Percentiles rank a stretch among this genome's conserved stretches.
Conservation (phyloP, 2,888 invertebrate genomes). For the Frankliniella intonsa region DNA sequence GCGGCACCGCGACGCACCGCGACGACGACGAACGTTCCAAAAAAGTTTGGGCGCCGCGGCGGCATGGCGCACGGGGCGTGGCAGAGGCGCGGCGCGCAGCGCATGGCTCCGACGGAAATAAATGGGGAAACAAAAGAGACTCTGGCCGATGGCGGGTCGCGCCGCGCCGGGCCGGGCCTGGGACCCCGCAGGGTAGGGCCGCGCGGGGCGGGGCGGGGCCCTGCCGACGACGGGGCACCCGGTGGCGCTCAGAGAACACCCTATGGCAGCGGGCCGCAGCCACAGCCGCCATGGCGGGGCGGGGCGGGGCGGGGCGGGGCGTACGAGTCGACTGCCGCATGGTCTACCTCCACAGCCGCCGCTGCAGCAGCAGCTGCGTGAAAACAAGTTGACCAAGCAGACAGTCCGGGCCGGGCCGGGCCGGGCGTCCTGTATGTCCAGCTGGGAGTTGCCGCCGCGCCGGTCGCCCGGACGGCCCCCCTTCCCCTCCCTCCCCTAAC, state of each 20-base stretch:
- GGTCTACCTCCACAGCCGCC: neutral
- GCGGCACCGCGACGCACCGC: neutral
- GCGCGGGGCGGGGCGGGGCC: neutral
- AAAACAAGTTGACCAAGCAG: constrained; percentile 26
- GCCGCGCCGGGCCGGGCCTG: neutral
- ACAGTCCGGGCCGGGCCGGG: neutral
- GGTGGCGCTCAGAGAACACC: constrained; percentile 13
- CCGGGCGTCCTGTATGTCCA: neutral
- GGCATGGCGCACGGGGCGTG: neutral
- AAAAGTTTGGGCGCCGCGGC: neutral
- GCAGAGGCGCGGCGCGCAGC: neutral
- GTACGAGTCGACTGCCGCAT: neutral
- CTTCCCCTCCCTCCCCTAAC: no score
- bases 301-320: neutral
- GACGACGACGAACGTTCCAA: neutral
- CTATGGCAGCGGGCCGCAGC: neutral
- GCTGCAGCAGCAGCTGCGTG: constrained; percentile 21
- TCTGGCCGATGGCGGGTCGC: neutral
- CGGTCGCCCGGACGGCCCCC: no score
- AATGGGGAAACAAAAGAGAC: constrained; percentile 23
- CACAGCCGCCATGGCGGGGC: neutral
- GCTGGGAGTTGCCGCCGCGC: neutral
- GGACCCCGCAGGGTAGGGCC: no score
- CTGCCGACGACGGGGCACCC: neutral
- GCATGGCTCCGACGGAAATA: constrained; percentile 21